phyloP scores from a whole-genome alignment of 1,140 invertebrate species.

The Araneus ventricosus region DNA sequence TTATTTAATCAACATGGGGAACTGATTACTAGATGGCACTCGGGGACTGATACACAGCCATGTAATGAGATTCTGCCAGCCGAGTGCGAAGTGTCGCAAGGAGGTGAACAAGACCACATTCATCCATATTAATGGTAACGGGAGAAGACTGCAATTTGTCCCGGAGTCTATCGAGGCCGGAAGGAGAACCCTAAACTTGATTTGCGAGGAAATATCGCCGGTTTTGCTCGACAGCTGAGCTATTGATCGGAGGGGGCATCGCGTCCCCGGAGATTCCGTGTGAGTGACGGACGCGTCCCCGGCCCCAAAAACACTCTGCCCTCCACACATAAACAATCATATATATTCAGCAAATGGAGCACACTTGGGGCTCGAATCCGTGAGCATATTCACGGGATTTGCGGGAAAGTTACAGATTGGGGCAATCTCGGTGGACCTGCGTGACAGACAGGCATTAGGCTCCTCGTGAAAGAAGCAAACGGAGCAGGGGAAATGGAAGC shows the following conservation, averaged over 20 bases:
- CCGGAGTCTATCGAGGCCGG: background rate
- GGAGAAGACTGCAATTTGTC: background rate
- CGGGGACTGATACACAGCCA: too few relatives aligned
- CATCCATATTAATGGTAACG: slow-evolving; percentile 35
- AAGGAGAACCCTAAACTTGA: background rate
- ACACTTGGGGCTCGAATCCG: background rate
- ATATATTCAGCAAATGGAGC: background rate
- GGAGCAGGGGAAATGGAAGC: background rate
- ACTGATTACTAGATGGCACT: too few relatives aligned
- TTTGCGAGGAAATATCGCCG: background rate
- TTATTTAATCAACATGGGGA: too few relatives aligned
- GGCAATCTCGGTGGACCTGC: background rate
- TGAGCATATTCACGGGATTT: background rate
- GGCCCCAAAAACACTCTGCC: background rate
- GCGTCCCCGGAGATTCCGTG: background rate
- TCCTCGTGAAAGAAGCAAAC: background rate
- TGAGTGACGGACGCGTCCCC: background rate
- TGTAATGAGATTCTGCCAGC: too few relatives aligned
- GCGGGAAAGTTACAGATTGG: slow-evolving; percentile 1
- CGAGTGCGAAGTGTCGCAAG: background rate
- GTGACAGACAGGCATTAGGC: background rate
- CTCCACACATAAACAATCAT: background rate
- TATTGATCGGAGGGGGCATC: background rate
- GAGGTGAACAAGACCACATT: background rate
- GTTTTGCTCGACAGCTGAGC: background rate